phyloP scores from a whole-genome alignment of 2,113 vertebrate genomes.

The Bagarius yarrelli region DNA sequence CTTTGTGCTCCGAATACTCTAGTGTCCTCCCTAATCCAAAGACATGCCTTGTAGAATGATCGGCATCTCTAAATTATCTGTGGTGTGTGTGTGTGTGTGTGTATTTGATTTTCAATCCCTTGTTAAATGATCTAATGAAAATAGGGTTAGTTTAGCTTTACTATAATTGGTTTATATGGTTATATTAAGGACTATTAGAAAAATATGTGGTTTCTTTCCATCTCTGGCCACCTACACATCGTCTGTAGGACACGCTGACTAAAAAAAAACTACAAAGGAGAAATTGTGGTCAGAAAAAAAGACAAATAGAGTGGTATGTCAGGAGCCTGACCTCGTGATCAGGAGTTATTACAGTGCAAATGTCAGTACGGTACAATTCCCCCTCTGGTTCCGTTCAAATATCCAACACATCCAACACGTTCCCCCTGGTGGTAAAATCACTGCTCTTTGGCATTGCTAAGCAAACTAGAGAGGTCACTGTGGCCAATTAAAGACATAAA shows the following conservation, averaged over 20 bases:
- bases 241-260: background rate
- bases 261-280: background rate
- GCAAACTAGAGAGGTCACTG: background rate
- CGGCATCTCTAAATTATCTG: too few species aligned
- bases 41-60: too few species aligned
- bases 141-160: background rate
- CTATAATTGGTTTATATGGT: background rate
- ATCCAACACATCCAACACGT: too few species aligned
- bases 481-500: background rate
- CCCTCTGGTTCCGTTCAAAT: background rate
- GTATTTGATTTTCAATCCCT: too few species aligned
- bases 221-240: background rate
- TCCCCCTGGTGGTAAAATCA: background rate
- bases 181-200: background rate
- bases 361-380: background rate
- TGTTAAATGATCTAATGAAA: background rate
- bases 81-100: too few species aligned
- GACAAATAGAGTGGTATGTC: background rate
- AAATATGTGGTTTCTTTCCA: background rate
- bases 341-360: background rate
- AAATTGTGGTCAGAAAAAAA: background rate
- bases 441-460: background rate
- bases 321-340: background rate
- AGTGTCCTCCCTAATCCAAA: too few species aligned
- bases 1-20: too few species aligned